Evolutionary conservation across 2,888 invertebrate genomes (phyloP), one percentile per base, ranked within the genome.

Genomic region (Coelinius sp.): DNA sequence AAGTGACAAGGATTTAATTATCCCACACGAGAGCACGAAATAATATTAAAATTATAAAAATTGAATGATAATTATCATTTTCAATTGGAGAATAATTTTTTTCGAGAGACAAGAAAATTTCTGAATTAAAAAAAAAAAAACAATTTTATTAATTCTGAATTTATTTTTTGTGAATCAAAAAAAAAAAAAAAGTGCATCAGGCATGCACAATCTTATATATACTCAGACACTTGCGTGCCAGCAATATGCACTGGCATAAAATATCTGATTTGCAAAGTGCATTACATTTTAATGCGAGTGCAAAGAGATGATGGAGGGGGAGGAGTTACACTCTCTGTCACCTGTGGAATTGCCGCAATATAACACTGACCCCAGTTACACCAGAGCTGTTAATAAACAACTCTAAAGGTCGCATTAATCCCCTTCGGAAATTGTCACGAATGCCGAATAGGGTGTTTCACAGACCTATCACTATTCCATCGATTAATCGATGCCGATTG

Each of bases 181-280:
- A 31, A 31, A 5, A 3, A 31, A 31, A 7, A 31, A 31, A 31
- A 31, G 31, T 31, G 31, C 31, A 31, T 31, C 41, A 41, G n/a
- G n/a, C n/a, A n/a, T n/a, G n/a, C n/a, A n/a, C n/a, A n/a, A n/a
- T n/a, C n/a, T n/a, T n/a, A n/a, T n/a, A n/a, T n/a, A n/a, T n/a
- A 53, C 25, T 53, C 22, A n/a, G 24, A 25, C 7, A 8, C 10
- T 20, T 22, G 49, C 49, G 20, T 49, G 49, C 17, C 10, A 17
- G 22, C 4, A 49, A 17, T n/a, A 31, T 31, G 20, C 49, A 49
- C 17, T 49, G 49, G 17, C 49, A 49, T 22, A 14, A 49, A 20
- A 49, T 49, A 49, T 25, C 53, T 53, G 53, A 53, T 53, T 53
- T 53, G 25, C 53, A 53, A 41, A 53, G 53, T 53, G 53, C 53